Evolutionary conservation across 2,888 invertebrate genomes (phyloP).

Genomic region (Dinocampus coccinellae): DNA sequence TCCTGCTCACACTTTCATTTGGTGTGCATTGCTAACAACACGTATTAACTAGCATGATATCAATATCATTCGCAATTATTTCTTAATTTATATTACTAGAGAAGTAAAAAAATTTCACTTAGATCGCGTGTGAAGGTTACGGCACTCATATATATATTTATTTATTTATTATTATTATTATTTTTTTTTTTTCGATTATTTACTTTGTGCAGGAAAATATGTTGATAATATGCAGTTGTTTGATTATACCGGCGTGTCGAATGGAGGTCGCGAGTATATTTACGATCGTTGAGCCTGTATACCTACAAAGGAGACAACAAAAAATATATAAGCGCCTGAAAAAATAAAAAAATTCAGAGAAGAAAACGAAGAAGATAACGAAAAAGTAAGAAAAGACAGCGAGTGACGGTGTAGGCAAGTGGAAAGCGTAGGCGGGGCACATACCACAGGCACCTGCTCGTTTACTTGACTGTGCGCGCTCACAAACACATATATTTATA

Average conservation of each 20-base stretch:
- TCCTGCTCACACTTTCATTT: too few species aligned
- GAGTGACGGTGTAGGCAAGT: constrained; percentile 40
- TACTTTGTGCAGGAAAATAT: constrained; percentile 1
- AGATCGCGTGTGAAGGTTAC: too few species aligned
- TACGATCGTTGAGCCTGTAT: constrained; percentile 15
- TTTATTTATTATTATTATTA: background rate
- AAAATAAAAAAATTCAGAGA: too few species aligned
- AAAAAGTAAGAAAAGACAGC: constrained; percentile 9
- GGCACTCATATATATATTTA: background rate
- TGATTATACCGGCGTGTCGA: constrained; percentile 30
- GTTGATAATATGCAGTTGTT: constrained; percentile 11
- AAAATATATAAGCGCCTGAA: constrained; percentile 5
- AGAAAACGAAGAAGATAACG: constrained; percentile 4
- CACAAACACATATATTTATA: constrained; percentile 7
- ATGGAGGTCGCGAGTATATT: constrained; percentile 28
- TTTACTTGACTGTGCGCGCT: constrained; percentile 51
- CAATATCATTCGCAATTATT: too few species aligned
- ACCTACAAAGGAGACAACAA: background rate
- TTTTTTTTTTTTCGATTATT: too few species aligned
- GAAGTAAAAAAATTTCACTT: too few species aligned
- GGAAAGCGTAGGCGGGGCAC: constrained; percentile 64
- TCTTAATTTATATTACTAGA: too few species aligned
- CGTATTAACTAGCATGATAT: too few species aligned
- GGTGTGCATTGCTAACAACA: too few species aligned
- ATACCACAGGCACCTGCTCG: constrained; percentile 66